Conservation (phyloP, 2,113 vertebrate species). For the Hippocampus guttulatus region DNA sequence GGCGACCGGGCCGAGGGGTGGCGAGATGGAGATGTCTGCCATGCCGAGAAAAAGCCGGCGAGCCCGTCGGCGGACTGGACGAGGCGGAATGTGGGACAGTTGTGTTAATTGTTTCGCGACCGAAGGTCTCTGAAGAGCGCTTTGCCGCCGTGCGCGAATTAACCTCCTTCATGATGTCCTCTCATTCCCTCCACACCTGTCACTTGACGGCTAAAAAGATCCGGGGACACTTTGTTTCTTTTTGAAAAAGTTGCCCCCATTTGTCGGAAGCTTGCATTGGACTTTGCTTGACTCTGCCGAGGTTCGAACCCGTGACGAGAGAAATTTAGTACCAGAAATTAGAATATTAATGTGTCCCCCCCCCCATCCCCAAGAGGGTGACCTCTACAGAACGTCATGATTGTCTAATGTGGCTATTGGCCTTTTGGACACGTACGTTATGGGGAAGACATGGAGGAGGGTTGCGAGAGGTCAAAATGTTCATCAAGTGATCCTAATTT, state of each 20-base stretch:
- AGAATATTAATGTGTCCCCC: background rate
- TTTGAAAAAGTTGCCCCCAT: background rate
- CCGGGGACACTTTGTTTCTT: background rate
- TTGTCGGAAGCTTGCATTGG: background rate
- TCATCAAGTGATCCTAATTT: background rate
- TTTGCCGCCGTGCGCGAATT: constrained; percentile 59
- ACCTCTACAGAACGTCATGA: background rate
- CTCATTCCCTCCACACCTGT: constrained; percentile 16
- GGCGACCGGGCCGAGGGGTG: constrained; percentile 24
- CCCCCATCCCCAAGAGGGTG: no score
- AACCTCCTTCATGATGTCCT: constrained; percentile 53
- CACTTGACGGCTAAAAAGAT: constrained; percentile 10
- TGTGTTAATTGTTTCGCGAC: constrained; percentile 61
- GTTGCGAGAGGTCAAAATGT: background rate
- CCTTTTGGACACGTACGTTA: background rate
- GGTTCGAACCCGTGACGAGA: no score
- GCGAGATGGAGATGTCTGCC: constrained; percentile 33
- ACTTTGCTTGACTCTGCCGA: background rate
- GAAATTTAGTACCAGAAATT: background rate
- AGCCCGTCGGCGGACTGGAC: constrained; percentile 26
- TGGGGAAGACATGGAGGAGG: background rate
- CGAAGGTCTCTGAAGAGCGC: constrained; percentile 56
- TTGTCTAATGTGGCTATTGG: background rate
- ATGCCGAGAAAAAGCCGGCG: background rate
- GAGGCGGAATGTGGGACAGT: constrained; percentile 63